These are phyloP conservation scores for Anoplolepis gracilipes DNA, from an alignment of 1,140 invertebrate species.

Conservation along the genomic window DNA sequence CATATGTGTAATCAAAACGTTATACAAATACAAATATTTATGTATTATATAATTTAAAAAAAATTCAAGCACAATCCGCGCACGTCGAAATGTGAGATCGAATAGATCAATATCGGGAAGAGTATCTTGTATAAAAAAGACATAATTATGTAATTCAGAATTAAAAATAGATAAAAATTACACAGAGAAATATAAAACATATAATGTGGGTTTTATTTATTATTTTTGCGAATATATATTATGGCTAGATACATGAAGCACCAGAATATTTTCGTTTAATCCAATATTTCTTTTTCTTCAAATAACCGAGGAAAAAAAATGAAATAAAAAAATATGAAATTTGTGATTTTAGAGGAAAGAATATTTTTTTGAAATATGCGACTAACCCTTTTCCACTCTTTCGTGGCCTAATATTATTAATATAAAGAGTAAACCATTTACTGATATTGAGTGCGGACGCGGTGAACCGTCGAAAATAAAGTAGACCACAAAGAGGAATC, in stretches of 20 bases:
- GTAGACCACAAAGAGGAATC: slow-evolving; percentile 68
- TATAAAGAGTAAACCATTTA: too few species aligned
- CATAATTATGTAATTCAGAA: background rate
- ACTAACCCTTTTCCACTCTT: slow-evolving; percentile 58
- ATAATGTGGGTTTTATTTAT: background rate
- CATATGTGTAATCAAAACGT: background rate
- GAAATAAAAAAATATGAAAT: background rate
- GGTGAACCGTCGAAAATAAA: slow-evolving; percentile 80
- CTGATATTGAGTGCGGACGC: slow-evolving; percentile 60
- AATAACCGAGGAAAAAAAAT: background rate
- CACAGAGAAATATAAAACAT: background rate
- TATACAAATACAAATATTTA: background rate
- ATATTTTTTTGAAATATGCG: slow-evolving; percentile 65
- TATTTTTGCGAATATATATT: background rate
- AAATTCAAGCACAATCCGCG: background rate
- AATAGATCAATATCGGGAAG: background rate
- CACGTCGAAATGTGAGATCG: background rate
- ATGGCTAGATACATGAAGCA: background rate
- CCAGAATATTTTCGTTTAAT: background rate
- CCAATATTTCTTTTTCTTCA: background rate
- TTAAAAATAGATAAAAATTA: background rate
- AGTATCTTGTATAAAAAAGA: background rate
- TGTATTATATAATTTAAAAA: background rate
- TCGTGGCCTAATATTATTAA: slow-evolving; percentile 71
- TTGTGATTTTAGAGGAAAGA: background rate